Conservation (phyloP, 2,797 vertebrate species). For the Percopsis omiscomaycus region DNA sequence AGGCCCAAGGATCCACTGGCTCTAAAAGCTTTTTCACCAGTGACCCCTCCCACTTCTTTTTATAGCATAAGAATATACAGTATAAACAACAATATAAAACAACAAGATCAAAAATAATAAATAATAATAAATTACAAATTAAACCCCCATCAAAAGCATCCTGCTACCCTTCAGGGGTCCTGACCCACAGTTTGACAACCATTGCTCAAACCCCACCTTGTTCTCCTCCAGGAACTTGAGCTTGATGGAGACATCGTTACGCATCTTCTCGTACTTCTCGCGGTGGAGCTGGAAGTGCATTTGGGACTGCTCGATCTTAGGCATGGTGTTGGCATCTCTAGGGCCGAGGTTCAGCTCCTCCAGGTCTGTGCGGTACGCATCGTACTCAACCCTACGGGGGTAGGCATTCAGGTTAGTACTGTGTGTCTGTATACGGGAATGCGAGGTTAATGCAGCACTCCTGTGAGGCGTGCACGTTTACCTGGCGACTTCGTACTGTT, state of each 20-base stretch:
- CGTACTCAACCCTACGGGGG: slow-evolving; percentile 88
- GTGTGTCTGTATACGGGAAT: not conserved
- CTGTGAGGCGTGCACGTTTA: slow-evolving; percentile 50
- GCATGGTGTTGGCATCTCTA: slow-evolving; percentile 89
- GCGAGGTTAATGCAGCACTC: not conserved
- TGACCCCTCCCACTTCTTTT: no score
- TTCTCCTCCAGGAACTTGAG: slow-evolving; percentile 98
- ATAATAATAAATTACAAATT: no score
- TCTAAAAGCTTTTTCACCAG: no score
- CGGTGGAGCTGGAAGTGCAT: slow-evolving; percentile 91
- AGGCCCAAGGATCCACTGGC: not conserved
- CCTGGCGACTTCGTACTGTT: slow-evolving; percentile 96
- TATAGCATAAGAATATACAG: no score
- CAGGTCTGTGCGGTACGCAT: slow-evolving; percentile 95
- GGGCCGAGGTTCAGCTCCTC: slow-evolving; percentile 96
- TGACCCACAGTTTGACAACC: no score
- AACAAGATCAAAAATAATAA: no score
- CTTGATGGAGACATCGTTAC: slow-evolving; percentile 91
- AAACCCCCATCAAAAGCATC: no score
- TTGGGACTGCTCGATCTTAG: slow-evolving; percentile 95
- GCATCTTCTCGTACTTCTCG: slow-evolving; percentile 96
- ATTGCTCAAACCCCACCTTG: slow-evolving; percentile 79
- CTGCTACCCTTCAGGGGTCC: no score
- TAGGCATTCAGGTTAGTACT: not conserved
- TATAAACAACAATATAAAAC: no score